Evolutionary conservation across 2,797 vertebrate species (phyloP).

Genomic region (Carcharodon carcharias): DNA sequence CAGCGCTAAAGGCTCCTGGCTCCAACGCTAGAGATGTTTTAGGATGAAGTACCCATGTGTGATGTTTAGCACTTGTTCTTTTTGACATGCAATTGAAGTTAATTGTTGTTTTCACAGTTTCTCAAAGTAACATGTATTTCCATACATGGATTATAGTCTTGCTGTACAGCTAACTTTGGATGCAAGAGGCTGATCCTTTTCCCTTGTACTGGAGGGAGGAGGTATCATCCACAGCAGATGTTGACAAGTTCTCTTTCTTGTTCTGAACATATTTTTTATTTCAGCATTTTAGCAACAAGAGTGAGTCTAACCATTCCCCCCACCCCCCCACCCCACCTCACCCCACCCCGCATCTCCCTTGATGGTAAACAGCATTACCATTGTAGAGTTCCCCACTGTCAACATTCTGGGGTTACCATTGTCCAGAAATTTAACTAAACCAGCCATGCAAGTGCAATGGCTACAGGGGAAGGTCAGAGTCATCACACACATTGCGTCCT

Average conservation of each 20-base stretch:
- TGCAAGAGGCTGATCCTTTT: background rate
- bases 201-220: background rate
- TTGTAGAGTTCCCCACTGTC: no score
- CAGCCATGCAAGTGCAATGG: no score
- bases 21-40: background rate
- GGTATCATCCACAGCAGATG: background rate
- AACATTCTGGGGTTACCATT: no score
- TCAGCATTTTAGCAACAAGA: no score
- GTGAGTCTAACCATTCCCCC: no score
- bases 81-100: background rate
- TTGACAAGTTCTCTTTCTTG: background rate
- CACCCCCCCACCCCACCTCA: no score
- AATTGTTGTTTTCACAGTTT: background rate
- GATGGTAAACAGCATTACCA: no score
- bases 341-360: no score
- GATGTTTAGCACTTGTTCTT: conserved; percentile 24
- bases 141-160: background rate
- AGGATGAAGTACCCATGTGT: background rate
- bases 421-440: no score
- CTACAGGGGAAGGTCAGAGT: no score
- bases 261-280: no score
- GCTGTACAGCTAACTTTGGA: background rate
- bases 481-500: no score
- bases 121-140: background rate
- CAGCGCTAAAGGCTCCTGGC: background rate